A percentile compares a stretch with the other conserved stretches of the same genome.
Conservation (phyloP, 2,797 vertebrate genomes). For the Agapornis canus region DNA sequence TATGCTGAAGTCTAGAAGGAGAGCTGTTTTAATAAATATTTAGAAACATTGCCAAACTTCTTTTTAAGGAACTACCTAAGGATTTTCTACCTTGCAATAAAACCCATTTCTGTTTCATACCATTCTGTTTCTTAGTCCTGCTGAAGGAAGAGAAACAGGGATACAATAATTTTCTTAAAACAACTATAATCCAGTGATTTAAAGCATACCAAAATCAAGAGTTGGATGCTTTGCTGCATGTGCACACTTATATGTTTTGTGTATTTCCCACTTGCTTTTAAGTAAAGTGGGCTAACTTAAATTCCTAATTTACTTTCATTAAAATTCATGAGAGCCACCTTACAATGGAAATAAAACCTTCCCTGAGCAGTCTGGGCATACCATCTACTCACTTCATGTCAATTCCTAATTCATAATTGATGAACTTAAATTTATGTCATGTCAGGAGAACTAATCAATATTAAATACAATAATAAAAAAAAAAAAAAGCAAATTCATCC, state of each 20-base stretch:
- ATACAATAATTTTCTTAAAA: background rate
- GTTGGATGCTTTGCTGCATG: background rate
- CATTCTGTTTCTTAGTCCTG: background rate
- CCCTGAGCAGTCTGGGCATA: background rate
- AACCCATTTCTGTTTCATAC: fast-evolving
- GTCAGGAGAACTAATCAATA: constrained; percentile 9
- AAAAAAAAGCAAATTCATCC: background rate
- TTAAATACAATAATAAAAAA: constrained; percentile 21
- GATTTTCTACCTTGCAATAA: background rate
- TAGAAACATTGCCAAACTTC: background rate
- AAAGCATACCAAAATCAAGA: background rate
- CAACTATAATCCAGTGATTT: background rate
- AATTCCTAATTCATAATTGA: constrained; percentile 13
- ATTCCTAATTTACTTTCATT: background rate
- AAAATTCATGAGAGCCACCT: constrained; percentile 5
- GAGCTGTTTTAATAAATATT: background rate
- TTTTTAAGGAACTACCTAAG: background rate
- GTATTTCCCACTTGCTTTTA: background rate
- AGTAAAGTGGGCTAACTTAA: background rate
- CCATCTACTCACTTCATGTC: background rate
- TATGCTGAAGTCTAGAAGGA: background rate
- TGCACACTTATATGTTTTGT: background rate
- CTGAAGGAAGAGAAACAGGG: background rate
- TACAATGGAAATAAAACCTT: background rate
- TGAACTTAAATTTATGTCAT: background rate